Conservation (phyloP, 2,888 invertebrate species). For the Phrixothrix hirtus region DNA sequence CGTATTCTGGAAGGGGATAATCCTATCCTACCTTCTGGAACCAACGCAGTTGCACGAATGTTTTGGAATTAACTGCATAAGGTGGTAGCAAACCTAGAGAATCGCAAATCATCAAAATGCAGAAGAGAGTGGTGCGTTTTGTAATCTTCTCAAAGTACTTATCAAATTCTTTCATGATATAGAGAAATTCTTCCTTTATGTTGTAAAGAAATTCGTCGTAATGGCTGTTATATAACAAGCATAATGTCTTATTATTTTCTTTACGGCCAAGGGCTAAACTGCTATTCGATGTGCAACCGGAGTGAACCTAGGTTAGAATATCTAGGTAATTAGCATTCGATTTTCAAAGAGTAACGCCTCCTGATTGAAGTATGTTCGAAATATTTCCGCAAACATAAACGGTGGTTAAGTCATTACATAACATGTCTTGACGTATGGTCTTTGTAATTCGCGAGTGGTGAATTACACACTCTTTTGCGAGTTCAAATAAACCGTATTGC, state of each 20-base stretch:
- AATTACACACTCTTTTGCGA: too few species aligned
- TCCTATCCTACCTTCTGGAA: too few species aligned
- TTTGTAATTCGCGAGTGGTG: too few species aligned
- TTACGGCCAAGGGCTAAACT: not conserved
- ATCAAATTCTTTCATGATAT: too few species aligned
- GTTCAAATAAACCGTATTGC: conserved; percentile 37
- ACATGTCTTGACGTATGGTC: conserved; percentile 35
- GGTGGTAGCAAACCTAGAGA: not conserved
- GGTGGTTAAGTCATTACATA: conserved; percentile 42
- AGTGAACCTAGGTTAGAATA: not conserved
- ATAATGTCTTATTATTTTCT: not conserved
- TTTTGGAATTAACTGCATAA: not conserved
- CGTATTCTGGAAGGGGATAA: too few species aligned
- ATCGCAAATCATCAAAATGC: not conserved
- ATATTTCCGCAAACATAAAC: conserved; percentile 23
- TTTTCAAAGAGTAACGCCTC: conserved; percentile 36
- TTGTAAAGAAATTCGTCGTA: too few species aligned
- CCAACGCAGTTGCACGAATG: not conserved
- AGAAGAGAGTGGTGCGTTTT: too few species aligned
- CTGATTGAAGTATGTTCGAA: conserved; percentile 13
- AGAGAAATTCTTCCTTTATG: too few species aligned
- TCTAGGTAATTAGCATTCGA: conserved; percentile 28
- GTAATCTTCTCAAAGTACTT: too few species aligned
- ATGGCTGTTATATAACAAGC: not conserved
- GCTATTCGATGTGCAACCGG: not conserved